phyloP scores from a whole-genome alignment of 1,140 invertebrate species.

The Sminthurides bifidus region DNA sequence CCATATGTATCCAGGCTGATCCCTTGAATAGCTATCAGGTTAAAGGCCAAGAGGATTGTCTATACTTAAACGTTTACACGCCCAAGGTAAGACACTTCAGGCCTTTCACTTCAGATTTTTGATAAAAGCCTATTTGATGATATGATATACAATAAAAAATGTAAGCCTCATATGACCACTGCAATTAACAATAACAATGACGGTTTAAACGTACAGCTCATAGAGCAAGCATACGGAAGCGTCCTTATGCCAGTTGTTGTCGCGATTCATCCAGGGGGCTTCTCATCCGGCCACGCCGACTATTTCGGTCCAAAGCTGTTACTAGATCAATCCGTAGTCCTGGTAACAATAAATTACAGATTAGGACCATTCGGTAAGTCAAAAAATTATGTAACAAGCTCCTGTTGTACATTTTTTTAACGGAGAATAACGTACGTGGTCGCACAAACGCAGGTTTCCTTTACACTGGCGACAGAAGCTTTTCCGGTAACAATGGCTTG shows the following conservation, averaged over 20 bases:
- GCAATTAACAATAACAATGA: neutral
- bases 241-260: conserved; percentile 14
- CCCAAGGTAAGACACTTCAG: conserved; percentile 21
- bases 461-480: conserved; percentile 1
- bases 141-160: no score
- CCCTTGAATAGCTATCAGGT: conserved; percentile 26
- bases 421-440: no score
- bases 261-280: conserved; percentile 20
- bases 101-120: no score
- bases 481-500: conserved; percentile 7
- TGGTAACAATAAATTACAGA: conserved; percentile 34
- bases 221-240: neutral
- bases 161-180: neutral
- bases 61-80: conserved; percentile 25
- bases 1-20: conserved; percentile 26
- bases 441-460: no score
- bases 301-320: conserved; percentile 47
- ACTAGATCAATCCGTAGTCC: conserved; percentile 45
- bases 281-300: conserved; percentile 40
- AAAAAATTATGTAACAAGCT: no score
- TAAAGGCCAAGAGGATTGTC: conserved; percentile 23
- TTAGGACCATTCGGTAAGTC: conserved; percentile 1
- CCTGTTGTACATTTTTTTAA: no score
- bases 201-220: neutral
- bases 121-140: no score